phyloP scores from a whole-genome alignment of 2,797 vertebrate genomes.

The Malurus splendens region DNA sequence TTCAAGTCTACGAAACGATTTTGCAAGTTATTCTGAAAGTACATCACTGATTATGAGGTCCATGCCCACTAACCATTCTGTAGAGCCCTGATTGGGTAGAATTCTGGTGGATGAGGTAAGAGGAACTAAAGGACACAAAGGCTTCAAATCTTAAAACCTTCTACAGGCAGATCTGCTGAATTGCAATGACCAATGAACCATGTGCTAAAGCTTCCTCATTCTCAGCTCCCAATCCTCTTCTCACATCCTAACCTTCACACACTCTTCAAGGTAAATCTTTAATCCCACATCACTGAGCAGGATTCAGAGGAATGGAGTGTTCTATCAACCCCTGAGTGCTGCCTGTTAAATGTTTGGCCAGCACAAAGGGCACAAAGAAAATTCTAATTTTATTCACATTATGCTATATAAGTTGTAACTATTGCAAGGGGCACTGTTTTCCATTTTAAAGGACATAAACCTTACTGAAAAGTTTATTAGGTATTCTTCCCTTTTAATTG shows the following conservation, averaged over 20 bases:
- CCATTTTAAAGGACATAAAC: background rate
- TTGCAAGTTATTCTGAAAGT: background rate
- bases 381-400: background rate
- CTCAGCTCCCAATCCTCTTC: background rate
- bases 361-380: background rate
- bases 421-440: background rate
- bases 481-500: background rate
- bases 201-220: background rate
- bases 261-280: background rate
- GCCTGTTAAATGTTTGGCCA: background rate
- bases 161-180: background rate
- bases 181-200: accelerated
- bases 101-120: background rate
- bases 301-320: background rate
- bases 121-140: background rate
- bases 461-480: background rate
- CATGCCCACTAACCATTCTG: background rate
- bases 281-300: accelerated
- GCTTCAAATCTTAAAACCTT: background rate
- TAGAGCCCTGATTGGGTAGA: background rate
- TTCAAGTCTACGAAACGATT: background rate
- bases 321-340: background rate
- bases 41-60: background rate
- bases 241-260: background rate
- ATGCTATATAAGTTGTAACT: background rate